Evolutionary conservation across 1,140 invertebrate species (phyloP).

Genomic region (Hylaeus anthracinus): DNA sequence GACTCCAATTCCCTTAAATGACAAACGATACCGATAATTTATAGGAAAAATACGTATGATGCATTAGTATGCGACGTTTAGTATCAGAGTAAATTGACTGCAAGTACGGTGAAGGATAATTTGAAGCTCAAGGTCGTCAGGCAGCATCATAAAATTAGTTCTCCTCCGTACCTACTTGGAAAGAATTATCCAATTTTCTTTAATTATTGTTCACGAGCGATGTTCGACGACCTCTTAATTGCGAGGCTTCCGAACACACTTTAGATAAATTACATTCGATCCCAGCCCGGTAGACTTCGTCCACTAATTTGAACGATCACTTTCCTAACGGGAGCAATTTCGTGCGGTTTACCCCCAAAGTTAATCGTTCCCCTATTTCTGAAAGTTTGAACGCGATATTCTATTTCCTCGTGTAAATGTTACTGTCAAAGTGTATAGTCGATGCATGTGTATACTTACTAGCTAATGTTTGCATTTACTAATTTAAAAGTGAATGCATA

Average conservation of each 20-base stretch:
- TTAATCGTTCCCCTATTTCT: not conserved
- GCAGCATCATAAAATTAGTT: not conserved
- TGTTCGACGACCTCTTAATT: constrained; percentile 32
- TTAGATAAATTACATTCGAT: constrained; percentile 34
- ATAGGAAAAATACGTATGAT: too few relatives aligned
- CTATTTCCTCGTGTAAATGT: not conserved
- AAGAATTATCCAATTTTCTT: constrained; percentile 40
- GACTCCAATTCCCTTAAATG: too few relatives aligned
- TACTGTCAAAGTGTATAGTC: too few relatives aligned
- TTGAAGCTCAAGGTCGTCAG: constrained; percentile 9
- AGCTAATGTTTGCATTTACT: too few relatives aligned
- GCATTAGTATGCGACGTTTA: not conserved
- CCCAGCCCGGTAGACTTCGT: not conserved
- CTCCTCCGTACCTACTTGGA: not conserved
- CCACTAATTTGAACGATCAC: constrained; percentile 8
- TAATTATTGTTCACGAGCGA: constrained; percentile 25
- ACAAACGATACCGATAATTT: too few relatives aligned
- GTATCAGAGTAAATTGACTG: not conserved
- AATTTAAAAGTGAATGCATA: too few relatives aligned
- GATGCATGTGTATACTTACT: too few relatives aligned
- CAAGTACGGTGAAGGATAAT: not conserved
- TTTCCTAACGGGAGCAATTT: not conserved
- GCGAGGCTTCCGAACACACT: constrained; percentile 29
- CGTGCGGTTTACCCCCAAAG: not conserved
- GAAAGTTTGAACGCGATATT: not conserved